These are phyloP conservation scores for Pachyuromys duprasi DNA, from an alignment of 2,797 vertebrate genomes.

Conservation along the genomic window DNA sequence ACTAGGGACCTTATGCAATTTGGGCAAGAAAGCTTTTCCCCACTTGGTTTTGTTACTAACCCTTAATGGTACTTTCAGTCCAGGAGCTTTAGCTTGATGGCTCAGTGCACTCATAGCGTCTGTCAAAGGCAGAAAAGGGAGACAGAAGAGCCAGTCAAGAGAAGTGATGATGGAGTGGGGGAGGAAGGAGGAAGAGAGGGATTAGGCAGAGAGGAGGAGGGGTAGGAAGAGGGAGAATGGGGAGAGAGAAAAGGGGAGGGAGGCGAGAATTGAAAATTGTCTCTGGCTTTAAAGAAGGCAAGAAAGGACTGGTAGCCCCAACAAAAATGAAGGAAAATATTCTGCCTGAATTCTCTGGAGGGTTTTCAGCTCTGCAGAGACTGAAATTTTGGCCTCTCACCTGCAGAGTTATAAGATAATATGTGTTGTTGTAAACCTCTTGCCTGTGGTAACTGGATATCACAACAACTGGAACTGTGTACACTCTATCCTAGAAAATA, in stretches of 20 bases:
- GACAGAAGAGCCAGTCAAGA: neutral
- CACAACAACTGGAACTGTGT: neutral
- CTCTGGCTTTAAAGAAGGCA: neutral
- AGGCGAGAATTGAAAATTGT: neutral
- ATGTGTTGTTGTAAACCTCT: neutral
- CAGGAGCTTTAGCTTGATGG: neutral
- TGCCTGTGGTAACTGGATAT: neutral
- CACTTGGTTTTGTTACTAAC: constrained; percentile 21
- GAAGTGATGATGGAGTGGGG: neutral
- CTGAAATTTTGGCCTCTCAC: neutral
- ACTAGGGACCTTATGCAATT: neutral
- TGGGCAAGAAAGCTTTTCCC: neutral
- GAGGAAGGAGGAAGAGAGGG: neutral
- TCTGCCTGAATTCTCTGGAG: neutral
- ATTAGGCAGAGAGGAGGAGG: neutral
- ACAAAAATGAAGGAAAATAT: neutral
- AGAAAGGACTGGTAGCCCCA: neutral
- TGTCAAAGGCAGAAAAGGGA: neutral
- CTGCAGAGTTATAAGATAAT: neutral
- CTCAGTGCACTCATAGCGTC: neutral
- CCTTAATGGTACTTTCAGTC: neutral
- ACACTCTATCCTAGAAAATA: neutral
- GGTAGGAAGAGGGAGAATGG: too few relatives aligned
- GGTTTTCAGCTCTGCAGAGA: neutral
- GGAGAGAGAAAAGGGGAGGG: neutral